Base-by-base conservation (phyloP, 2,113 vertebrate species). In the Callipepla californica region DNA sequence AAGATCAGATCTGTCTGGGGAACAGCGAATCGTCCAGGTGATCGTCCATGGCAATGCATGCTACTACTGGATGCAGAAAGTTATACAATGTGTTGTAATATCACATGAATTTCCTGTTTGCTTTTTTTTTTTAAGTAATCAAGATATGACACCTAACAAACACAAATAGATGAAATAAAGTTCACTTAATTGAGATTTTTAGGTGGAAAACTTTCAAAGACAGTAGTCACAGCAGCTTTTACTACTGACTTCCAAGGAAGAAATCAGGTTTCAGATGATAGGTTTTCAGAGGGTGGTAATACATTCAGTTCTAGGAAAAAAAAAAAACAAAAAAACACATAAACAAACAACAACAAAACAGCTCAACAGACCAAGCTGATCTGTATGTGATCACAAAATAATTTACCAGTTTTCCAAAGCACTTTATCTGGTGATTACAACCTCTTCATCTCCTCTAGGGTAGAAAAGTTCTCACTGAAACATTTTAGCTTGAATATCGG, bases 401-500 rank as follows among this genome's bases (percentile, higher is more conserved):
- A 89, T 87, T 80, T 87, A 62, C 17, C 11, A 28, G 62, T 58
- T 45, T 82, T 91, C 87, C 72, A 42, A 79, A 82, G 53, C 50
- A 30, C 32, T 92, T 95, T 50, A 68, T 30, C 45, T 21, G 14
- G 63, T 53, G 67, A 48, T 69, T 85, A 36, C 45, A 89, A 91
- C 67, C 55, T 80, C 57, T 87, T 79, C 80, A 79, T 80, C 75
- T 87, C 90, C 87, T 87, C 55, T 69, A 94, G 75, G 79, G 85
- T 32, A 91, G 85, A 85, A 75, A 87, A 95, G 70, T 26, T 40
- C 45, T 65, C 30, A 13, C 13, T 48, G 48, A 62, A 89, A 85
- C 59, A 45, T 62, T 95, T 89, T 58, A 85, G 9, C 53, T 91
- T 73, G 57, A 94, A 42, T 87, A 63, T 13, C 62, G 26, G 72